phyloP scores from a whole-genome alignment of 2,888 invertebrate genomes.

The Ceramica pisi region DNA sequence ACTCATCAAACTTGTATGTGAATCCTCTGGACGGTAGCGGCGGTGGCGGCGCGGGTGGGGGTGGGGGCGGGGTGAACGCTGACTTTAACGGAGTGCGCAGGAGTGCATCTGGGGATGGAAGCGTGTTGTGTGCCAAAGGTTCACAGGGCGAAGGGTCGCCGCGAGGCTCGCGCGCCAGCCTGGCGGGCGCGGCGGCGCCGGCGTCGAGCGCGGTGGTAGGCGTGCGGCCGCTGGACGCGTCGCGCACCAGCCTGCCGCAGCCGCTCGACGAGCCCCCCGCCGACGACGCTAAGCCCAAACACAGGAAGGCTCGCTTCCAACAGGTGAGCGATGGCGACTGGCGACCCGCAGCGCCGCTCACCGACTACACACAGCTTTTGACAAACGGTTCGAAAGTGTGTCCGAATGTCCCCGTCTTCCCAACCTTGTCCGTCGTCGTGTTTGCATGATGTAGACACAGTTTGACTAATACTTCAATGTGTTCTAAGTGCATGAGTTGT shows the following conservation, averaged over 20 bases:
- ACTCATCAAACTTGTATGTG: constrained; percentile 96
- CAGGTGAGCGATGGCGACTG: constrained; percentile 90
- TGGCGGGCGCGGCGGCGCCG: constrained; percentile 74
- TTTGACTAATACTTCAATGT: constrained; percentile 57
- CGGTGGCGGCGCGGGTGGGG: constrained; percentile 82
- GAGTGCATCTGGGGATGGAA: constrained; percentile 95
- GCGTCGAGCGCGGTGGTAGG: constrained; percentile 70
- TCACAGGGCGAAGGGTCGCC: constrained; percentile 90
- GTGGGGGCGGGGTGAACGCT: constrained; percentile 77
- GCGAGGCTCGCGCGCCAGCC: constrained; percentile 86
- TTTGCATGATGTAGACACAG: constrained; percentile 68
- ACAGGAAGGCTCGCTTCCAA: constrained; percentile 96
- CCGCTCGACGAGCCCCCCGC: constrained; percentile 81
- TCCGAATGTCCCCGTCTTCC: constrained; percentile 37
- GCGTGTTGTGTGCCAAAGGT: constrained; percentile 91
- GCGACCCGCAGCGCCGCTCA: constrained; percentile 50
- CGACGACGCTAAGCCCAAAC: constrained; percentile 92
- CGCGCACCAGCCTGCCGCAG: constrained; percentile 87
- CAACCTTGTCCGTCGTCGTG: constrained; percentile 46
- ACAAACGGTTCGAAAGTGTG: constrained; percentile 42
- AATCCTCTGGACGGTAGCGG: constrained; percentile 95
- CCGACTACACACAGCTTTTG: constrained; percentile 37
- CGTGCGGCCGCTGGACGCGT: constrained; percentile 78
- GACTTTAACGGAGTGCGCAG: constrained; percentile 93
- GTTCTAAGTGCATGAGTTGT: constrained; percentile 61